Conservation (phyloP, 35 echinoderm and acorn worm species). For the Acanthaster planci region DNA sequence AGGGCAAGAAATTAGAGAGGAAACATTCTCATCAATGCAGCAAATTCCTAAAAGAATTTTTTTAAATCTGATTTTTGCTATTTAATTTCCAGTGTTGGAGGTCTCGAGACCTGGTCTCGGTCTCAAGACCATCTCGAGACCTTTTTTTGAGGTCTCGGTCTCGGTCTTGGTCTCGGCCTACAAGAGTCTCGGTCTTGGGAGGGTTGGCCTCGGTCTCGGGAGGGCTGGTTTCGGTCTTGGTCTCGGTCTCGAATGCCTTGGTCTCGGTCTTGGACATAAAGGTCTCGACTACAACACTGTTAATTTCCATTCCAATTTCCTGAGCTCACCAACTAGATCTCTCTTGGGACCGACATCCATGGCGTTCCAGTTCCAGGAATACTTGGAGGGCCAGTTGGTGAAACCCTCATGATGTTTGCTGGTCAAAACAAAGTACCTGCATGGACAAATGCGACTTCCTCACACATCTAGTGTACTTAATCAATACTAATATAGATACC, state of each 20-base stretch:
- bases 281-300: neutral
- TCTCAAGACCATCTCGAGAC: too few relatives aligned
- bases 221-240: neutral
- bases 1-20: neutral
- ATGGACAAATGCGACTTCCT: neutral
- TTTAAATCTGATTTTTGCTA: too few relatives aligned
- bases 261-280: neutral
- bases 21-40: neutral
- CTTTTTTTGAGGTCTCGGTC: too few relatives aligned
- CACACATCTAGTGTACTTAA: neutral
- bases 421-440: constrained; percentile 85
- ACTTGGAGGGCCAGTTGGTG: constrained; percentile 93
- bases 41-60: too few relatives aligned
- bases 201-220: neutral
- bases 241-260: too few relatives aligned
- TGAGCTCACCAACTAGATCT: constrained; percentile 80
- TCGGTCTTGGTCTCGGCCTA: too few relatives aligned
- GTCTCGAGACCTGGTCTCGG: too few relatives aligned
- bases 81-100: too few relatives aligned
- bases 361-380: constrained; percentile 97
- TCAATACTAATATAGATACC: too few relatives aligned
- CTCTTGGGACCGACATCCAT: constrained; percentile 89
- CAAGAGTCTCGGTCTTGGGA: too few relatives aligned
- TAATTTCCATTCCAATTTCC: neutral
- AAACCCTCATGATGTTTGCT: constrained; percentile 97